These are phyloP conservation scores for Huso huso DNA, from an alignment of 2,797 vertebrate genomes.

Conservation along the genomic window DNA sequence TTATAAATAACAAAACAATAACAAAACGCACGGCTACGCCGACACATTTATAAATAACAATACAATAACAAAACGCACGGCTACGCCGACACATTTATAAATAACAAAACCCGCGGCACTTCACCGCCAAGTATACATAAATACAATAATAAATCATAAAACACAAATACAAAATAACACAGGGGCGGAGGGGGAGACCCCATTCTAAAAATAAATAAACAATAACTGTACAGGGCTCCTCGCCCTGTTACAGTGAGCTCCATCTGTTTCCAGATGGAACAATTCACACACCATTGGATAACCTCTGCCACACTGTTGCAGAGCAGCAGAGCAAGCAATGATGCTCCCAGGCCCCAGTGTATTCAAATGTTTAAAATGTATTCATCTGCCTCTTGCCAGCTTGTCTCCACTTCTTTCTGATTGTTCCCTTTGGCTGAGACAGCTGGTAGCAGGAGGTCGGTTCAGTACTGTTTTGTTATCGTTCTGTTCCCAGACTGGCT, in stretches of 20 bases:
- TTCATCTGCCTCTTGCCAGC: slow-evolving; percentile 21
- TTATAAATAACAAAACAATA: too few species aligned
- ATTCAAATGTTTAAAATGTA: slow-evolving; percentile 45
- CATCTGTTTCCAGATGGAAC: slow-evolving; percentile 47
- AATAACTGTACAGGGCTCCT: too few species aligned
- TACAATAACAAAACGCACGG: too few species aligned
- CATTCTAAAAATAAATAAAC: too few species aligned
- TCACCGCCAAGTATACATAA: too few species aligned
- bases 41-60: too few species aligned
- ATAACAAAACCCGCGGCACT: too few species aligned
- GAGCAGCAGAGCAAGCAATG: slow-evolving; percentile 55
- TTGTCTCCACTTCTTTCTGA: slow-evolving; percentile 3
- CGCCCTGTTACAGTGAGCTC: slow-evolving; percentile 20
- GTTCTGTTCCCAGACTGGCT: background rate
- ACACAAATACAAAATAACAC: too few species aligned
- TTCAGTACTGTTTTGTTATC: slow-evolving; percentile 13
- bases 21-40: too few species aligned
- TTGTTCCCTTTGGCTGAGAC: slow-evolving; percentile 24
- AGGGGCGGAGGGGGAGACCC: too few species aligned
- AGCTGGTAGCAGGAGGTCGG: slow-evolving; percentile 23
- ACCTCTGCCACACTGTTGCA: slow-evolving; percentile 43
- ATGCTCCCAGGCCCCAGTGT: slow-evolving; percentile 37
- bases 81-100: too few species aligned
- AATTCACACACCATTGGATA: slow-evolving; percentile 49
- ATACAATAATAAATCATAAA: too few species aligned